Evolutionary conservation across 2,888 invertebrate species (phyloP), one percentile per base, ranked within the genome.

Genomic region (Drosophila anomelani): DNA sequence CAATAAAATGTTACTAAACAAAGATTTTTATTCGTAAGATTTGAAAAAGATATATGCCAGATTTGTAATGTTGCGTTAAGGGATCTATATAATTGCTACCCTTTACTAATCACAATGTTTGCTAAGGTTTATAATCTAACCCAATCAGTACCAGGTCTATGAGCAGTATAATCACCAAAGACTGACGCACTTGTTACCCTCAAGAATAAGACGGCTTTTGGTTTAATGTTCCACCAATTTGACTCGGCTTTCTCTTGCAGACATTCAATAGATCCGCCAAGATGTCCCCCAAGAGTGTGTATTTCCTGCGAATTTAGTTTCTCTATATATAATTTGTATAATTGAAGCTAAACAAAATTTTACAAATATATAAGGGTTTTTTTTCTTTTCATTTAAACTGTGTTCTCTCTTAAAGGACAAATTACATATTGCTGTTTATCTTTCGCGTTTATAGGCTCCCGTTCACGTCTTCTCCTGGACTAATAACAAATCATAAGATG

Each of bases 281-380:
- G 17, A 60, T 12, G 15, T 23, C 23, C 47, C 67, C 20, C 47
- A 49, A 23, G 23, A 17, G 20, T 51, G 34, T 36, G 34, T 34
- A 53, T 54, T 53, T 34, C n/a, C 9, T 23, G 26, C 15, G 20
- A 29, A 39, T 41, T 39, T 54, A 36, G 51, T 57, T 70, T 70
- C 44, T 83, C 75, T 86, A 80, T 77, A 81, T 81, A 74, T 78
- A 81, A 77, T 79, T 84, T 81, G 55, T 80, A 85, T 81, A 86
- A 80, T 81, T 87, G 82, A 79, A 75, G 70, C 85, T 84, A 84
- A 80, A 84, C 85, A 77, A 76, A 80, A 76, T 63, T 38, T 66
- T 49, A 79, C 75, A 83, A 75, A 83, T 73, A 62, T 67, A 59
- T 61, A 70, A 60, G 66, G 72, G 58, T 39, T 53, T 55, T 49